Evolutionary conservation across 2,113 vertebrate species (phyloP), one percentile per base, ranked within the genome.

Genomic region (Pachyramphus minor): DNA sequence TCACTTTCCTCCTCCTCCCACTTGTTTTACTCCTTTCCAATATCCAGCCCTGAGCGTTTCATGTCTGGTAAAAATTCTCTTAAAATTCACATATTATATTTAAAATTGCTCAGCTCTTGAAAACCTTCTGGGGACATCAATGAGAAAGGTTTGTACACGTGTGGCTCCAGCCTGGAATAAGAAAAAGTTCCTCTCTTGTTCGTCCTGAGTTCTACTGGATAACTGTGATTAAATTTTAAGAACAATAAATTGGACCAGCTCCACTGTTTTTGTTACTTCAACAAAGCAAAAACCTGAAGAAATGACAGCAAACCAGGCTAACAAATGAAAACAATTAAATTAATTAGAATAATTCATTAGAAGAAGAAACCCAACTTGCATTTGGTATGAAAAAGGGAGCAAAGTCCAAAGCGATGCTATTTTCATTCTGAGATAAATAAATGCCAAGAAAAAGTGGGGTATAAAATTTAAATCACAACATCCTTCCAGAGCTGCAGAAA

Each of bases 311-410:
- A 79, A 7, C 21, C n/a, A 45, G 49, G 58, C 30, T 63, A 63
- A 68, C 37, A 72, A 83, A 84, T 27, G 45, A 74, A 84, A 84
- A 6, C 44, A 75, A 39, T 27, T 15, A 21, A 35, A 79, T 82
- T 89, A 82, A 88, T 92, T 90, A 67, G 45, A 91, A 89, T 89
- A 71, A 84, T 87, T 89, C 37, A 73, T 91, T 84, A 74, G 85
- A 63, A 58, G 52, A 42, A 66, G 33, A 72, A 93, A 93, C 19
- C 45, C 45, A 42, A 14, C 0, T 39, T 17, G 50, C 18, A 6
- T 55, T 42, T 47, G 23, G 25, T 11, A 22, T 37, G 91, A 64
- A 31, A 86, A 33, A 13, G 5, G 52, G 67, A 85, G 35, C 35
- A 35, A 66, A 85, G 37, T 39, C 22, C 31, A 79, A 47, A 59